Conservation (phyloP, 2,888 invertebrate genomes). For the Drosophila vallismaia region DNA sequence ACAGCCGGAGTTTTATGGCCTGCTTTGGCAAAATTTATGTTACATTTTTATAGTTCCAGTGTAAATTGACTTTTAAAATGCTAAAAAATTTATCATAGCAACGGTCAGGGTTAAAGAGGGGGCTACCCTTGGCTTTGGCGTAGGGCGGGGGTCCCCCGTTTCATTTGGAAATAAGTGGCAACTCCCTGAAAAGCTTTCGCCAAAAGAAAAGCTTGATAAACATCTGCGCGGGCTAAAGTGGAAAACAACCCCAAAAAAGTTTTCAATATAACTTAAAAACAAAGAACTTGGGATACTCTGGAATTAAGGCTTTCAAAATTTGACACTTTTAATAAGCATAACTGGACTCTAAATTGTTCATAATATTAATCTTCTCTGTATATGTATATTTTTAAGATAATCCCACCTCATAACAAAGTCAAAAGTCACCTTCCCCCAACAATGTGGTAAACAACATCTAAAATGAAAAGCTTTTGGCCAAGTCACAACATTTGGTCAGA, state of each 20-base stretch:
- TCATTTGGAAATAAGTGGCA: constrained; percentile 39
- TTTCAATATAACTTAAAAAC: not conserved
- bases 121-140: constrained; percentile 20
- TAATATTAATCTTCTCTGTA: not conserved
- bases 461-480: constrained; percentile 48
- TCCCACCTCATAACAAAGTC: not conserved
- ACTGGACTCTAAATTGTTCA: too few relatives aligned
- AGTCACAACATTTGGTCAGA: constrained; percentile 59
- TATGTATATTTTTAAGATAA: not conserved
- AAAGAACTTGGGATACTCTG: constrained; percentile 18
- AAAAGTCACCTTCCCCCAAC: not conserved
- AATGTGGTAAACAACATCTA: constrained; percentile 34
- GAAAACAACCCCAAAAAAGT: constrained; percentile 54
- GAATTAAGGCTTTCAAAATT: too few relatives aligned
- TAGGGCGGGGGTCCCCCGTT: constrained; percentile 50
- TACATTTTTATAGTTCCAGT: constrained; percentile 83
- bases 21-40: constrained; percentile 81
- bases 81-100: constrained; percentile 82
- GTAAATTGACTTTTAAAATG: constrained; percentile 84
- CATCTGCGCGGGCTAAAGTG: constrained; percentile 38
- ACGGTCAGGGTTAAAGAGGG: constrained; percentile 29
- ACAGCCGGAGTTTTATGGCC: constrained; percentile 69
- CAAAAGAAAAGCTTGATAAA: constrained; percentile 47
- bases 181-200: constrained; percentile 54
- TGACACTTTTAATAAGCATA: too few relatives aligned